Evolutionary conservation across 2,113 vertebrate species (phyloP).

Genomic region (Oxyura jamaicensis): DNA sequence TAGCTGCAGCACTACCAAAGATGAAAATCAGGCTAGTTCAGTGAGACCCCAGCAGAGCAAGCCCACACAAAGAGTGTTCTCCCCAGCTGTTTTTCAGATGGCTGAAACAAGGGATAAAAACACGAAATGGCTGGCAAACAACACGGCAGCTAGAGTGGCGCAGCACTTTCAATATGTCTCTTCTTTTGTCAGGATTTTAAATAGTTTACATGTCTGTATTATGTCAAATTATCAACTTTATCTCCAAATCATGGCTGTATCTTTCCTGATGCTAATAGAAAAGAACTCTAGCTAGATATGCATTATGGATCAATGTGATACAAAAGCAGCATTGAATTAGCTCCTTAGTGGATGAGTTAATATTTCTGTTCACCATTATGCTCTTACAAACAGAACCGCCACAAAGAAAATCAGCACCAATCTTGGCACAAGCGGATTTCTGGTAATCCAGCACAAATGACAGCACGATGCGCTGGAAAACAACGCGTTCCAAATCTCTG

Average conservation of each 20-base stretch:
- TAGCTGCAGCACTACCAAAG: background rate
- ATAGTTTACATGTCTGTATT: background rate
- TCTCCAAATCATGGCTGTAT: background rate
- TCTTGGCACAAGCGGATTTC: background rate
- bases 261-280: background rate
- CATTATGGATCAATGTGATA: accelerated
- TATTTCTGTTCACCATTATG: background rate
- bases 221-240: background rate
- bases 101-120: background rate
- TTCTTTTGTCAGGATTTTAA: background rate
- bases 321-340: background rate
- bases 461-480: background rate
- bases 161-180: background rate
- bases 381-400: background rate
- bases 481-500: background rate
- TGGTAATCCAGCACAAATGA: background rate
- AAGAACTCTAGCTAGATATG: background rate
- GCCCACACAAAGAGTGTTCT: accelerated
- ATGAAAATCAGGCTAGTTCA: background rate
- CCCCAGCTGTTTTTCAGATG: background rate
- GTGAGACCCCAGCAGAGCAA: background rate
- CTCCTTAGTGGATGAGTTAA: background rate
- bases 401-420: background rate
- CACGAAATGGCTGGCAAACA: background rate
- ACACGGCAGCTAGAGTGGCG: background rate